Base-by-base conservation (phyloP, 2,797 vertebrate species). In the Rachycentron canadum region DNA sequence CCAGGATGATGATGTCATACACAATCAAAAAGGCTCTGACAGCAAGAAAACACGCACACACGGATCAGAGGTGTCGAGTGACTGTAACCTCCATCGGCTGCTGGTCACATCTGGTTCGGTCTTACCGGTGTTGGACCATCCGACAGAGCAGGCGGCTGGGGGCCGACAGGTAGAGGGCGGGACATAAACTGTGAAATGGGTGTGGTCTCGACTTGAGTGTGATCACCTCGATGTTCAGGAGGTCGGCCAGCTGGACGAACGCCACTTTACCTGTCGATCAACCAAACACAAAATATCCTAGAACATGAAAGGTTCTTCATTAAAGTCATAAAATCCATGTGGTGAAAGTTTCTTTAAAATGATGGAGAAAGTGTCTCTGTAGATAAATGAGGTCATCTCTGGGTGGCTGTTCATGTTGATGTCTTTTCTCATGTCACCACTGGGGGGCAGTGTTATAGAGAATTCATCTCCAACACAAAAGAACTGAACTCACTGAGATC, bases 171-270 rank as follows among this genome's bases (percentile, higher is more conserved):
- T 99, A 99, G 5, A 97, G 0, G 1, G 56, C 17, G 0, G 97
- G 97, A 59, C 93, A 49, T 75, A 94, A 88, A 2, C 25, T 66
- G 0, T 92, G 91, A 65, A 99, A 75, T 0, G 96, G 97, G 75
- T 99, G 97, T 38, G 90, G 93, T 64, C 94, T 94, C 0, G 96
- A 91, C 81, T 95, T 97, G 74, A 97, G 25, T 0, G 96, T 95
- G 60, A 98, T 95, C 59, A 98, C 96, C 81, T 96, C 95, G 63
- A 99, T 98, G 89, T 98, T 98, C 74, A 99, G 93, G 21, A 99
- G 96, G 87, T 98, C 97, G 10, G 96, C 96, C 76, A 98, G 91
- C 67, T 96, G 96, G 13, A 97, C 83, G 67, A 99, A 99, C 7
- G 95, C 95, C 69, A 92, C 78, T 89, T 96, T 97, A 78, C 96